Conservation (phyloP, 2,797 vertebrate species). For the Alectoris magna region DNA sequence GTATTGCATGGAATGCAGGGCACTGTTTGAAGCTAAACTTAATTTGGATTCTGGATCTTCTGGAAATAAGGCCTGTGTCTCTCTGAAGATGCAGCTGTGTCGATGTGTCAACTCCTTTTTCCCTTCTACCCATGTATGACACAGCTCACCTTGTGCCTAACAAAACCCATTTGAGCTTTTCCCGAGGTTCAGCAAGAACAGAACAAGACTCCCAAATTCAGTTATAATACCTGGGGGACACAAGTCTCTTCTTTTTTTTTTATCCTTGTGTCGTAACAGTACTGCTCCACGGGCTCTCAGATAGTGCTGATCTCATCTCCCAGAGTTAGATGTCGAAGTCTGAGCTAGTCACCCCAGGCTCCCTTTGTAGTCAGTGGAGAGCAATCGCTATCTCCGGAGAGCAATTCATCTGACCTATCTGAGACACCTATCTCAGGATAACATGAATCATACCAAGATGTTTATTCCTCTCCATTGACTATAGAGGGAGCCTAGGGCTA, state of each 20-base stretch:
- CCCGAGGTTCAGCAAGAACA: neutral
- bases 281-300: neutral
- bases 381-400: constrained; percentile 49
- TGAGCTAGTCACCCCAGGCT: constrained; percentile 67
- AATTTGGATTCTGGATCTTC: neutral
- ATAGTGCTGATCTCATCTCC: constrained; percentile 61
- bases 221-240: neutral
- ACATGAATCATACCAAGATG: constrained; percentile 70
- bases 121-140: neutral
- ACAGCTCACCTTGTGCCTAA: neutral
- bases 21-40: neutral
- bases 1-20: neutral
- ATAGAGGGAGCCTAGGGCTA: constrained; percentile 73
- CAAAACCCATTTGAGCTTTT: neutral
- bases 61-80: neutral
- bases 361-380: constrained; percentile 55
- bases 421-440: constrained; percentile 68
- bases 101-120: neutral
- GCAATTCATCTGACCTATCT: constrained; percentile 72
- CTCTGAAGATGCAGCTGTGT: neutral
- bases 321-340: constrained; percentile 40
- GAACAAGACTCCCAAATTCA: neutral
- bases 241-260: neutral
- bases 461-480: constrained; percentile 72
- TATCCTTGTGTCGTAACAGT: constrained; percentile 9